A percentile compares a stretch with the other conserved stretches of the same genome.
Evolutionary conservation across 2,113 vertebrate genomes (phyloP).

Genomic region (Riparia riparia): DNA sequence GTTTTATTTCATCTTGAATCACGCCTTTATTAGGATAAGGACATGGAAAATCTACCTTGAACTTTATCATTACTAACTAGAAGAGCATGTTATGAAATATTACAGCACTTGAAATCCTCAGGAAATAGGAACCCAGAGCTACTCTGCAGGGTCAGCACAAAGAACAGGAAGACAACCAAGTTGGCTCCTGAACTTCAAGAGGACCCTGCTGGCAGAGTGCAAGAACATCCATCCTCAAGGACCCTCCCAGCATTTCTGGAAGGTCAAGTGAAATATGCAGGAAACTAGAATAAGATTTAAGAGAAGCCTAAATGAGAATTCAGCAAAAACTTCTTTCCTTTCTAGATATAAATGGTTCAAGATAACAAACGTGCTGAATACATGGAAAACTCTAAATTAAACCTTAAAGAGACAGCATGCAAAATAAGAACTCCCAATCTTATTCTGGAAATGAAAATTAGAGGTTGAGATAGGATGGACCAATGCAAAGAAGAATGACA

Average conservation of each 20-base stretch:
- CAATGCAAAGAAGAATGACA: not conserved
- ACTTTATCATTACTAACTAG: constrained; percentile 17
- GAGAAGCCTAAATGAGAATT: constrained; percentile 21
- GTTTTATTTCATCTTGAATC: not conserved
- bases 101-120: not conserved
- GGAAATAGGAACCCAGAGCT: constrained; percentile 18
- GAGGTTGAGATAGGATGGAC: not conserved
- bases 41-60: not conserved
- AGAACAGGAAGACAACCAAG: constrained; percentile 5
- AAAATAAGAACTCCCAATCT: not conserved
- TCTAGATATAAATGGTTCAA: constrained; percentile 37
- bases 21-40: not conserved
- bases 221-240: not conserved
- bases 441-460: constrained; percentile 5
- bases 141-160: not conserved
- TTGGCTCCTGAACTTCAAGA: not conserved
- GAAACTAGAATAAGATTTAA: constrained; percentile 55
- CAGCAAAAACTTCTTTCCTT: constrained; percentile 59
- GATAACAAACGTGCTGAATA: constrained; percentile 47
- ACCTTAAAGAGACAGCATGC: not conserved
- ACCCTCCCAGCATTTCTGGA: not conserved
- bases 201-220: not conserved
- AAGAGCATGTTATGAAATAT: not conserved
- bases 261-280: constrained; percentile 47
- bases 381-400: constrained; percentile 12